Conservation (phyloP, 2,113 vertebrate genomes). For the Odontesthes bonariensis region DNA sequence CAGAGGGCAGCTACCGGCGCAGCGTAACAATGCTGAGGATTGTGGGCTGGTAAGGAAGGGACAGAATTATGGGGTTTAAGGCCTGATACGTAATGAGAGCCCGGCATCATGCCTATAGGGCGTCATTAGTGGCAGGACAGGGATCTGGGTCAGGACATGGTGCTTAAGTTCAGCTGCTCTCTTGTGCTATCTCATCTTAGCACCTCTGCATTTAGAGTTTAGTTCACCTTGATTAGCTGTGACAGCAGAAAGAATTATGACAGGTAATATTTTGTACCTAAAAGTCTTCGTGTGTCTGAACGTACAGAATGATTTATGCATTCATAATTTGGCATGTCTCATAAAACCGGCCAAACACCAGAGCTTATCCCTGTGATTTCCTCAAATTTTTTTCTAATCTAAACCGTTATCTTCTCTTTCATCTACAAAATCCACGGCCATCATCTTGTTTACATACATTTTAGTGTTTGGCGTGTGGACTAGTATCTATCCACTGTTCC, state of each 20-base stretch:
- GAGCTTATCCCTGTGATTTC: background rate
- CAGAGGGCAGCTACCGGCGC: constrained; percentile 67
- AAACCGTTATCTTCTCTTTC: too few relatives aligned
- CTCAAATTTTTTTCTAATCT: background rate
- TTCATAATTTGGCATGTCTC: background rate
- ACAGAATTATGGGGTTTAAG: constrained; percentile 64
- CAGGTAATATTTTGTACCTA: background rate
- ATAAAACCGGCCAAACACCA: background rate
- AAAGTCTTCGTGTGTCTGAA: background rate
- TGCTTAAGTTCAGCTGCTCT: constrained; percentile 65
- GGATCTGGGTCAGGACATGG: constrained; percentile 83
- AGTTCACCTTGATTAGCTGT: background rate
- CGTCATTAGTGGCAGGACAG: constrained; percentile 82
- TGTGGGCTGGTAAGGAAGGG: constrained; percentile 15
- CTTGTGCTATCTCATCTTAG: constrained; percentile 14
- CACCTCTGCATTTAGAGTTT: constrained; percentile 17
- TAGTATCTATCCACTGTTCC: background rate
- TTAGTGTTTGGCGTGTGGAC: too few relatives aligned
- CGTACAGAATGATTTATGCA: background rate
- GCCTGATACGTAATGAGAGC: constrained; percentile 81
- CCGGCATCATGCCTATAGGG: constrained; percentile 78
- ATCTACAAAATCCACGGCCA: too few relatives aligned
- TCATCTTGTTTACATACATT: too few relatives aligned
- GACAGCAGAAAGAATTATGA: background rate
- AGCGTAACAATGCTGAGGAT: constrained; percentile 44